Conservation (phyloP, 2,113 vertebrate genomes). For the Axis porcinus region DNA sequence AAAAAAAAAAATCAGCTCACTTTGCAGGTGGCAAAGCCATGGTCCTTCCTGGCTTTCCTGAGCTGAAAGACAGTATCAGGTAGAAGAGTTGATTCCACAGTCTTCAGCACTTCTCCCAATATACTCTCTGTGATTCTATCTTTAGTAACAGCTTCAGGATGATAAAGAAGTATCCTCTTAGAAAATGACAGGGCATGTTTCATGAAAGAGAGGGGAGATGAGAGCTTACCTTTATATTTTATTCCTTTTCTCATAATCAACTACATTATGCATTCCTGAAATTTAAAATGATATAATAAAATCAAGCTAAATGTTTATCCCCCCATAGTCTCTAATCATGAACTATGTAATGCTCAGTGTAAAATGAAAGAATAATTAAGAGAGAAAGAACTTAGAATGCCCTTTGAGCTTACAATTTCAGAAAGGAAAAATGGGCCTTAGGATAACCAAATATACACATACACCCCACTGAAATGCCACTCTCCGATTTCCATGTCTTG, state of each 20-base stretch:
- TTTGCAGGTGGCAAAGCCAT: not conserved
- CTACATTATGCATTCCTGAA: not conserved
- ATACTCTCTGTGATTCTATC: not conserved
- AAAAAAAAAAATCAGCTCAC: not conserved
- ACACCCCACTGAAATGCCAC: not conserved
- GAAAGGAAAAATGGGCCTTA: not conserved
- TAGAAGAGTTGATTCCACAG: not conserved
- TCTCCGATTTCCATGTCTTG: not conserved
- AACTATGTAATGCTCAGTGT: not conserved
- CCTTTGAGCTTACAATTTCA: not conserved
- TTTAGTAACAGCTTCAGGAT: not conserved
- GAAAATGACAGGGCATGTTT: not conserved
- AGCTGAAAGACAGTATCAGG: not conserved
- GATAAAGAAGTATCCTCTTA: not conserved
- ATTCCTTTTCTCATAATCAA: not conserved
- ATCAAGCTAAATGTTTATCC: not conserved
- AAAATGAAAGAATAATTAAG: not conserved
- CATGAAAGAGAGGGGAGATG: not conserved
- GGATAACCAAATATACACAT: not conserved
- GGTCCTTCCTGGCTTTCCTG: not conserved
- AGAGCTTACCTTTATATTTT: not conserved
- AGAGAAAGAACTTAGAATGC: not conserved
- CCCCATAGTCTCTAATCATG: not conserved
- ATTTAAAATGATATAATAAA: not conserved
- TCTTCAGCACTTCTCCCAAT: not conserved